phyloP scores from a whole-genome alignment of 2,888 invertebrate genomes.

The Anorthoa munda region DNA sequence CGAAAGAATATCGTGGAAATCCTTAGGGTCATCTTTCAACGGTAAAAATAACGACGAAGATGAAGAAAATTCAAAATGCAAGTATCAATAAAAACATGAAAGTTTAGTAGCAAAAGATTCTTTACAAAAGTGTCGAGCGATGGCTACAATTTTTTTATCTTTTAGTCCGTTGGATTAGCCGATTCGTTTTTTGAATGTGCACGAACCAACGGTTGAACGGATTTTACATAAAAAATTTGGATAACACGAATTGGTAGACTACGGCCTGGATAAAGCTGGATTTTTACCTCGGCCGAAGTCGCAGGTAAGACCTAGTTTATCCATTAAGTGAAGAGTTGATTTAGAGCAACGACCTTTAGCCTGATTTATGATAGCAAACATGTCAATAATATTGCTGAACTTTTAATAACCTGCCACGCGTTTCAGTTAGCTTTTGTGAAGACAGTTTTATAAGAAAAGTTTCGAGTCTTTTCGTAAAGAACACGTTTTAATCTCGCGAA shows the following conservation, averaged over 20 bases:
- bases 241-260: too few species aligned
- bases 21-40: too few species aligned
- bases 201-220: too few species aligned
- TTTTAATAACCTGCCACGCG: slow-evolving; percentile 42
- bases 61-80: too few species aligned
- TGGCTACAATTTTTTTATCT: too few species aligned
- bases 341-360: not conserved
- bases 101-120: not conserved
- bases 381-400: slow-evolving; percentile 14
- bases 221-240: too few species aligned
- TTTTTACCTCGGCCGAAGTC: not conserved
- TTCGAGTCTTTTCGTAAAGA: not conserved
- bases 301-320: not conserved
- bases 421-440: slow-evolving; percentile 24
- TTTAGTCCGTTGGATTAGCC: too few species aligned
- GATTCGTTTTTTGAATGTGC: too few species aligned
- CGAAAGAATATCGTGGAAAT: too few species aligned
- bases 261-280: too few species aligned
- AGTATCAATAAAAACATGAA: not conserved
- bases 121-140: not conserved
- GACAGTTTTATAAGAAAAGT: slow-evolving; percentile 31
- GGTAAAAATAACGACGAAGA: too few species aligned
- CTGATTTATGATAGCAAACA: slow-evolving; percentile 32
- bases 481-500: not conserved
- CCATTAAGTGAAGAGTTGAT: not conserved